Conservation (phyloP, 2,888 invertebrate species). For the Plusia festucae region DNA sequence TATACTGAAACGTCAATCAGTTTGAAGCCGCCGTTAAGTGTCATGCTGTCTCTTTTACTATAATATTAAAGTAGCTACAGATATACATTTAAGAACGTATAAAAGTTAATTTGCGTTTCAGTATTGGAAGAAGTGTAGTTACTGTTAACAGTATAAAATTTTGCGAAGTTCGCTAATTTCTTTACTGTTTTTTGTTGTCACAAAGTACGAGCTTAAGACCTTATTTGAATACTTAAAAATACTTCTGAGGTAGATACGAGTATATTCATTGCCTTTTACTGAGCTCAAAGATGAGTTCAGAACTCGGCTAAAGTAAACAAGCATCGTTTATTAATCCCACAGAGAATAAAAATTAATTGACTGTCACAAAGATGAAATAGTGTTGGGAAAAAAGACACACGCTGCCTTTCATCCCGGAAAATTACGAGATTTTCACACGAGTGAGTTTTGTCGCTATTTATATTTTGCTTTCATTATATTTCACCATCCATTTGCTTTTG, state of each 20-base stretch:
- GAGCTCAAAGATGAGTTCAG: neutral
- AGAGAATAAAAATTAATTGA: neutral
- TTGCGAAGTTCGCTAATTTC: too few species aligned
- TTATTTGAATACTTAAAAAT: neutral
- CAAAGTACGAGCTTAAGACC: neutral
- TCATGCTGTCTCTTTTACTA: too few species aligned
- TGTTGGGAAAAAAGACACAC: neutral
- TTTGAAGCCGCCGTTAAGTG: too few species aligned
- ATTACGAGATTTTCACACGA: constrained; percentile 2
- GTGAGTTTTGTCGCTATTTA: neutral
- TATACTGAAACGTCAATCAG: too few species aligned
- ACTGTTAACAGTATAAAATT: too few species aligned
- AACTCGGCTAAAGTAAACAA: neutral
- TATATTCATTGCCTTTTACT: neutral
- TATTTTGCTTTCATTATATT: constrained; percentile 5
- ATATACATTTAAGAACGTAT: too few species aligned
- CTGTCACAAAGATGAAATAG: constrained; percentile 1
- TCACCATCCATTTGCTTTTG: constrained; percentile 6
- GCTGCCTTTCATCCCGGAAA: neutral
- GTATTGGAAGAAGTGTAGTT: too few species aligned
- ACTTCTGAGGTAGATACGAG: neutral
- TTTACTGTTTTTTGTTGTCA: too few species aligned
- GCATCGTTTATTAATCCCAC: neutral
- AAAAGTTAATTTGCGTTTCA: too few species aligned
- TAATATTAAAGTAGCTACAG: too few species aligned